Conservation (phyloP, 2,888 invertebrate genomes). For the Pseudococcus viburni region DNA sequence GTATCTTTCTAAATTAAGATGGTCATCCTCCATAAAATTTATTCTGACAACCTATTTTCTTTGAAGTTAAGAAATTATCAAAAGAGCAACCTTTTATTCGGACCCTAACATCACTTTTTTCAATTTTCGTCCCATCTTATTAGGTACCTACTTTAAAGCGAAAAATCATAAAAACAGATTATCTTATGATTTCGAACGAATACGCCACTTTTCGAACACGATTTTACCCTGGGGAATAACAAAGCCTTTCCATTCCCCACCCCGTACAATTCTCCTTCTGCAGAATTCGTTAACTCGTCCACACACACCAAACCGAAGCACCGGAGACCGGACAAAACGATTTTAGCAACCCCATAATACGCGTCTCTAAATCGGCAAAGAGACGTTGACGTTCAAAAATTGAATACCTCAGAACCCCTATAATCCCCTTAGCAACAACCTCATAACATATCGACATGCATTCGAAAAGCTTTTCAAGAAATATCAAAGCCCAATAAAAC, state of each 20-base stretch:
- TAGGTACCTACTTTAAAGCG: too few relatives aligned
- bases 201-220: background rate
- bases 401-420: conserved; percentile 9
- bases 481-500: conserved; percentile 34
- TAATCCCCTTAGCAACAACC: conserved; percentile 47
- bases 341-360: conserved; percentile 9
- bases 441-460: conserved; percentile 37
- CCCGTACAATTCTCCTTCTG: background rate
- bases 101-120: too few relatives aligned
- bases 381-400: conserved; percentile 33
- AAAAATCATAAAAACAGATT: background rate
- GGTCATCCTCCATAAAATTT: too few relatives aligned
- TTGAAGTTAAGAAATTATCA: too few relatives aligned
- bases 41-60: too few relatives aligned
- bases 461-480: conserved; percentile 42
- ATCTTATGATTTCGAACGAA: background rate
- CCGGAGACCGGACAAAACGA: background rate
- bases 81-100: too few relatives aligned
- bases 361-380: background rate
- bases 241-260: background rate
- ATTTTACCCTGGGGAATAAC: conserved; percentile 10
- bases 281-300: background rate
- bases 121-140: too few relatives aligned
- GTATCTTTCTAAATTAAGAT: too few relatives aligned
- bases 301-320: background rate